A percentile compares a stretch with the other conserved stretches of the same genome.
Evolutionary conservation across 2,888 invertebrate species (phyloP).

Genomic region (Acleris literana): DNA sequence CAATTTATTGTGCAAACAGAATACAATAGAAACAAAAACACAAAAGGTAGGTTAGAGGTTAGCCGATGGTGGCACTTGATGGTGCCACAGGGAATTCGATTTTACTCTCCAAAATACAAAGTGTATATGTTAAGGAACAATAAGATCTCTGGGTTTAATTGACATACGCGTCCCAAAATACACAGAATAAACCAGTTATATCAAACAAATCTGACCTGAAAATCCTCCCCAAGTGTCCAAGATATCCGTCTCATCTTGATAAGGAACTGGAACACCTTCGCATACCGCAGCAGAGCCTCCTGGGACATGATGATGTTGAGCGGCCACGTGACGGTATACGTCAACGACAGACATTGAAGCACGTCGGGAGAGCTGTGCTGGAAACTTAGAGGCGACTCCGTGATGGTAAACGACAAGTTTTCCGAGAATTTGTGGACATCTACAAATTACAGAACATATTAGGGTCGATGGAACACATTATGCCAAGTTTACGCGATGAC

Average conservation of each 20-base stretch:
- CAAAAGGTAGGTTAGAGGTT: no score
- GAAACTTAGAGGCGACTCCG: slow-evolving; percentile 84
- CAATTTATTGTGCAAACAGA: no score
- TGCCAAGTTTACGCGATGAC: no score
- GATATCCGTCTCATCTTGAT: slow-evolving; percentile 89
- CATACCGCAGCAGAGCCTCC: slow-evolving; percentile 87
- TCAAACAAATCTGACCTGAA: slow-evolving; percentile 70
- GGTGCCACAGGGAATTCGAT: no score
- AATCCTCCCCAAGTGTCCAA: slow-evolving; percentile 89
- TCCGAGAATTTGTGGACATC: slow-evolving; percentile 84
- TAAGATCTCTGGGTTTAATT: no score
- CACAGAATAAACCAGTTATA: no score
- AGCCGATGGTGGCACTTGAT: no score
- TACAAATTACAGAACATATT: slow-evolving; percentile 44
- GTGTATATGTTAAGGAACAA: no score
- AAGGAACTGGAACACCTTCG: slow-evolving; percentile 89
- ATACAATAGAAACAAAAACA: no score
- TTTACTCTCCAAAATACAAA: no score
- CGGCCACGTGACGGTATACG: slow-evolving; percentile 90
- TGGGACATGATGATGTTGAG: slow-evolving; percentile 89
- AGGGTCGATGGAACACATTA: no score
- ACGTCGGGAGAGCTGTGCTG: slow-evolving; percentile 87
- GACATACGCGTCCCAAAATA: no score
- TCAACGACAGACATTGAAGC: slow-evolving; percentile 86
- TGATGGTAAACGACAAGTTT: slow-evolving; percentile 85